A percentile compares a stretch with the other conserved stretches of the same genome.
phyloP scores from a whole-genome alignment of 2,113 vertebrate species.

The Dasyprocta punctata region DNA sequence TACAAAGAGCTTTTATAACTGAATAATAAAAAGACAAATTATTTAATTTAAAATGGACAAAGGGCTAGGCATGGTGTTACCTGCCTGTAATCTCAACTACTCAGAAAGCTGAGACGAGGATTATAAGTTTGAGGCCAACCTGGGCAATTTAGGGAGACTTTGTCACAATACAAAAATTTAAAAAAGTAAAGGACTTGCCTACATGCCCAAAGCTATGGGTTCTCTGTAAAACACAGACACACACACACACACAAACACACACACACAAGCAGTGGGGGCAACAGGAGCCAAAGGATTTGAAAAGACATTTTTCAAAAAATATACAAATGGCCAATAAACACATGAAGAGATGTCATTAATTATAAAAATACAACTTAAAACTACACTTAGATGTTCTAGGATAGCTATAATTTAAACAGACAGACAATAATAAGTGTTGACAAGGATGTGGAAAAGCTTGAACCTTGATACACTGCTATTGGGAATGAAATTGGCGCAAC shows the following conservation, averaged over 20 bases:
- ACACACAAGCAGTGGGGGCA: neutral
- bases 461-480: neutral
- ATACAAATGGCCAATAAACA: neutral
- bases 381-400: neutral
- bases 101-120: neutral
- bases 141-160: neutral
- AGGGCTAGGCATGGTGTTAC: neutral
- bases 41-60: neutral
- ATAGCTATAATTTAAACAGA: neutral
- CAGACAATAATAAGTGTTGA: neutral
- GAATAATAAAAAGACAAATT: conserved; percentile 5
- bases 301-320: neutral
- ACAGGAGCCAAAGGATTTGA: neutral
- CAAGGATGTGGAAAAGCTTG: neutral
- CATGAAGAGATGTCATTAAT: neutral
- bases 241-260: too few species aligned
- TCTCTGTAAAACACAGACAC: neutral
- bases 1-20: neutral
- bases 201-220: neutral
- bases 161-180: neutral
- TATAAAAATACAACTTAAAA: conserved; percentile 18
- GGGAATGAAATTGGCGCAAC: neutral
- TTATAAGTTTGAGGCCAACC: neutral
- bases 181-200: neutral
- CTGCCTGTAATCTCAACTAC: neutral